Evolutionary conservation across 2,797 vertebrate genomes (phyloP).

Genomic region (Amphiprion clarkii): DNA sequence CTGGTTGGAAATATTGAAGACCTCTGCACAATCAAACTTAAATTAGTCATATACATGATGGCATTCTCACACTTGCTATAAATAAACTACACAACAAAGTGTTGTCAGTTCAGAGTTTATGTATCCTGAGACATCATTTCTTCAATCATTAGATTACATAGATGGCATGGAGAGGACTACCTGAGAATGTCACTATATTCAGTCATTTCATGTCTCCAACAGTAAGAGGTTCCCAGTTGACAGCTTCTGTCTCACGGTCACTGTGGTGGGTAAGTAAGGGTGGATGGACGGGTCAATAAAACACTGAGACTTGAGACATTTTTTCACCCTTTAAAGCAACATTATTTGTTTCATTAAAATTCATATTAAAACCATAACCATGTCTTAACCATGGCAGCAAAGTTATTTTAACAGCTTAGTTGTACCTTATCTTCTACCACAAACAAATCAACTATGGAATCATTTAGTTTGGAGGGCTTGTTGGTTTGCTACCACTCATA

Average conservation of each 20-base stretch:
- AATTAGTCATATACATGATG: neutral
- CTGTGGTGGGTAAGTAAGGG: too few relatives aligned
- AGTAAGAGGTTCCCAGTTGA: neutral
- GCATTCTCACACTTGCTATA: neutral
- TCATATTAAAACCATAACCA: too few relatives aligned
- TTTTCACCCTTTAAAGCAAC: too few relatives aligned
- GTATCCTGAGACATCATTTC: neutral
- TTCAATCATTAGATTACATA: neutral
- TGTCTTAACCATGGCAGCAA: too few relatives aligned
- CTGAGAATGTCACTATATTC: constrained; percentile 6
- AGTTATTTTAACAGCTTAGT: neutral
- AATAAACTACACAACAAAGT: constrained; percentile 1
- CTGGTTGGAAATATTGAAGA: constrained; percentile 46
- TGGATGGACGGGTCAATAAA: neutral
- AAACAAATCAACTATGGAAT: neutral
- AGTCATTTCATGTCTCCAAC: neutral
- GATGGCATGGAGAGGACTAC: neutral
- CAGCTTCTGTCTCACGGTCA: neutral
- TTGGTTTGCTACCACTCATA: neutral
- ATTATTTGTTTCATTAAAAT: too few relatives aligned
- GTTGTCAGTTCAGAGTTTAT: constrained; percentile 6
- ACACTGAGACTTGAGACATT: neutral
- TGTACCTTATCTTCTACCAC: neutral
- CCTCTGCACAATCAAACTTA: constrained; percentile 3
- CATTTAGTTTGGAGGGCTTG: neutral